A percentile compares a stretch with the other conserved stretches of the same genome.
Evolutionary conservation across 92 coral and sea anemone genomes (phyloP).

Genomic region (Phenganax marumi): DNA sequence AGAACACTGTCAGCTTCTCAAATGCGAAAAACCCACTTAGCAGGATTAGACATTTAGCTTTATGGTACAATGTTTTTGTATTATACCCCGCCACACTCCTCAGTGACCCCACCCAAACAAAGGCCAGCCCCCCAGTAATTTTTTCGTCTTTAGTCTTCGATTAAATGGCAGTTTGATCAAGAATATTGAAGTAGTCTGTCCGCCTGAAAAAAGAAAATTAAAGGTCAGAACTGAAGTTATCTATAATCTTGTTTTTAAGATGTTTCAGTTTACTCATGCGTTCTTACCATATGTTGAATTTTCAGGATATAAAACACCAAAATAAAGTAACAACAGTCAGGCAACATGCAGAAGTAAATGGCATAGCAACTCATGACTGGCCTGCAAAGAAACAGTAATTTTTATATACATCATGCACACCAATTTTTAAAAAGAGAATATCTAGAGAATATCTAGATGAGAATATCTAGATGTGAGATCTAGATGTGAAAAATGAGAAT

Average conservation of each 20-base stretch:
- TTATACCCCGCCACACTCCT: background rate
- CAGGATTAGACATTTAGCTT: background rate
- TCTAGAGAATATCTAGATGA: too few relatives aligned
- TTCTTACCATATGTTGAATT: background rate
- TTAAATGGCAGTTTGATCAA: conserved; percentile 60
- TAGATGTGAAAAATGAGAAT: too few relatives aligned
- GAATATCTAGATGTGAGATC: too few relatives aligned
- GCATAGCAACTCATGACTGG: conserved; percentile 76
- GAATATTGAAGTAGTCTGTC: conserved; percentile 78
- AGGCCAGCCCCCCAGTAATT: background rate
- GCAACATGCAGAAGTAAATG: conserved; percentile 62
- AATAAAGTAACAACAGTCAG: conserved; percentile 60
- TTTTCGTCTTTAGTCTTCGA: conserved; percentile 25
- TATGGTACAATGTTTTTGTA: background rate
- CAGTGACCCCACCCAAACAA: too few relatives aligned
- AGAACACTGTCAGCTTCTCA: background rate
- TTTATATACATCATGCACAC: background rate
- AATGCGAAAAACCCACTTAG: background rate
- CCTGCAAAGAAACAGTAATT: conserved; percentile 28
- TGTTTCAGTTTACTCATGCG: background rate
- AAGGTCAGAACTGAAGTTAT: conserved; percentile 30
- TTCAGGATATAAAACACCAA: conserved; percentile 57
- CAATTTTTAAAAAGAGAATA: background rate
- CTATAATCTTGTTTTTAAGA: background rate
- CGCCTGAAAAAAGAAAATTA: conserved; percentile 74